Conservation (phyloP, 2,797 vertebrate genomes). For the Scolopax bukidnonensis region DNA sequence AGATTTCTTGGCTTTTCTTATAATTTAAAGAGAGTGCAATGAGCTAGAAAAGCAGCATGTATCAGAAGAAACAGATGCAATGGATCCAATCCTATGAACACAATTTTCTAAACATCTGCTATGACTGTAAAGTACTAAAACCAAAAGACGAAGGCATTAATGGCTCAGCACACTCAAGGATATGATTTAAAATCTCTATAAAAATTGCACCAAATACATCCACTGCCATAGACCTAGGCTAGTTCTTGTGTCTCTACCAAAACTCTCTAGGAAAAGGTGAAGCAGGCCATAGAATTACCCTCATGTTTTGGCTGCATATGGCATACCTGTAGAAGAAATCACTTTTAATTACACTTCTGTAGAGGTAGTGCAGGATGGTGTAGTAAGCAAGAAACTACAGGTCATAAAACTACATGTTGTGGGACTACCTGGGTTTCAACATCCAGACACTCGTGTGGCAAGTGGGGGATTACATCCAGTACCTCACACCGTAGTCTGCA, state of each 20-base stretch:
- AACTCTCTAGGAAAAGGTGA: not conserved
- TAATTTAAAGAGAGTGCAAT: slow-evolving; percentile 46
- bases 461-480: accelerated
- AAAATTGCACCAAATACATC: not conserved
- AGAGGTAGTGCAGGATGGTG: not conserved
- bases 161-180: not conserved
- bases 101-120: slow-evolving; percentile 59
- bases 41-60: slow-evolving; percentile 26
- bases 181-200: not conserved
- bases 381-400: not conserved
- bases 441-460: accelerated
- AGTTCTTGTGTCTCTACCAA: not conserved
- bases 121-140: not conserved
- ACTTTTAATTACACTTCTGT: not conserved
- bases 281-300: not conserved
- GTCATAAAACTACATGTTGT: not conserved
- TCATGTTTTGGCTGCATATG: not conserved
- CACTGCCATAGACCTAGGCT: not conserved
- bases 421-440: not conserved
- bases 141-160: not conserved
- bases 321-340: not conserved
- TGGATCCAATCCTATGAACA: slow-evolving; percentile 43
- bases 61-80: slow-evolving; percentile 49
- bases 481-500: not conserved
- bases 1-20: slow-evolving; percentile 22